Evolutionary conservation across 2,888 invertebrate genomes (phyloP).

Genomic region (Tachina fera): DNA sequence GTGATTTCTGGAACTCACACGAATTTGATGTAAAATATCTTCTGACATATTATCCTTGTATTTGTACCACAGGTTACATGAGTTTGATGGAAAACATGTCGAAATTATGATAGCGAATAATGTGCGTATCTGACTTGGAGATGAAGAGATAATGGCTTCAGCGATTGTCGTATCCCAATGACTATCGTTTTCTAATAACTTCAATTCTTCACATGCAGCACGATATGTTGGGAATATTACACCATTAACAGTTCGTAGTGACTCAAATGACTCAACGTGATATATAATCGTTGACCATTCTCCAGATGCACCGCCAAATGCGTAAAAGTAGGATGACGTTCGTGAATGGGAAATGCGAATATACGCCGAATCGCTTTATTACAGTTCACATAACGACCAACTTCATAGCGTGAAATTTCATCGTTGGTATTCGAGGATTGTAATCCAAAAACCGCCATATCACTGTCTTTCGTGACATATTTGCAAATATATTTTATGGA

Average conservation of each 20-base stretch:
- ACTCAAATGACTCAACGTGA: slow-evolving; percentile 55
- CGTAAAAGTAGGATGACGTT: no score
- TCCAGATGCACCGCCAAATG: no score
- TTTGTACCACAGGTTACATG: background rate
- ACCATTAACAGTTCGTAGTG: background rate
- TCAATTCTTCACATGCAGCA: no score
- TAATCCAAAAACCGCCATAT: no score
- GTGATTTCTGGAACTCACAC: no score
- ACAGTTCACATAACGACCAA: slow-evolving; percentile 74
- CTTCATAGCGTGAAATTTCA: slow-evolving; percentile 54
- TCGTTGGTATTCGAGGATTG: no score
- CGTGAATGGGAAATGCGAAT: no score
- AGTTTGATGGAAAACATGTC: slow-evolving; percentile 65
- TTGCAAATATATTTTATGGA: background rate
- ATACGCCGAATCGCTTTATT: slow-evolving; percentile 72
- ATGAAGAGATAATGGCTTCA: slow-evolving; percentile 57
- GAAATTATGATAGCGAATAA: slow-evolving; percentile 72
- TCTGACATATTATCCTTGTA: background rate
- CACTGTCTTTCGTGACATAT: no score
- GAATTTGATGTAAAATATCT: no score
- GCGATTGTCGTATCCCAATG: background rate
- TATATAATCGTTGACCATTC: no score
- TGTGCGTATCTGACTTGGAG: slow-evolving; percentile 65
- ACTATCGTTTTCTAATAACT: no score
- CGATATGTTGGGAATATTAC: no score